A percentile compares a stretch with the other conserved stretches of the same genome.
phyloP scores from a whole-genome alignment of 1,140 invertebrate species.

The Ceratina calcarata region DNA sequence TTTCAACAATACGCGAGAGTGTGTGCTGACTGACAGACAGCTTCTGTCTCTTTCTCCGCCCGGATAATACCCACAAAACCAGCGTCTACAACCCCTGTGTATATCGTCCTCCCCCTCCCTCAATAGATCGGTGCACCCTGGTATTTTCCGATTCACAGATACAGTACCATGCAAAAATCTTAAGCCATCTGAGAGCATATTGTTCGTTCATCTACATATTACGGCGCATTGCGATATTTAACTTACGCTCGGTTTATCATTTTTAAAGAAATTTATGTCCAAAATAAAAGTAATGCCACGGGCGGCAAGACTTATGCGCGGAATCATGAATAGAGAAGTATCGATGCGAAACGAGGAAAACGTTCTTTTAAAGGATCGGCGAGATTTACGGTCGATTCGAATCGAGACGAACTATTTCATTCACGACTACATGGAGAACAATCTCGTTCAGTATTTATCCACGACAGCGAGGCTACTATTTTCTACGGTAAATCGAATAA shows the following conservation, averaged over 20 bases:
- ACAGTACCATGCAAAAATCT: no score
- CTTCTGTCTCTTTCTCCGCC: conserved; percentile 63
- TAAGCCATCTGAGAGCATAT: no score
- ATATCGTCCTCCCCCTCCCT: conserved; percentile 43
- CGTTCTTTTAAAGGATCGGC: background rate
- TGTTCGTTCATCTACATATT: no score
- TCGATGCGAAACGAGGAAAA: background rate
- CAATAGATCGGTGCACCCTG: conserved; percentile 21
- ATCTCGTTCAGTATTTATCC: no score
- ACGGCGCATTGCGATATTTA: no score
- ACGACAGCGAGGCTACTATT: background rate
- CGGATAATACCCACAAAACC: conserved; percentile 63
- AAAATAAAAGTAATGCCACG: no score
- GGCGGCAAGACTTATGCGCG: no score
- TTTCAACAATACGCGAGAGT: conserved; percentile 70
- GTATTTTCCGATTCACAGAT: conserved; percentile 15
- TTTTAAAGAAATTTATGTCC: no score
- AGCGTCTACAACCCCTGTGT: conserved; percentile 41
- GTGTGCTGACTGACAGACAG: conserved; percentile 70
- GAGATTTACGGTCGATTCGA: conserved; percentile 2
- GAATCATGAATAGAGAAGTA: background rate
- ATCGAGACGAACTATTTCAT: background rate
- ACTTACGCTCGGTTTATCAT: no score
- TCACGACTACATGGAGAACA: background rate
- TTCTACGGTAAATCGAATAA: background rate